Evolutionary conservation across 2,113 vertebrate species (phyloP), one percentile per base, ranked within the genome.

Genomic region (Lutjanus erythropterus): DNA sequence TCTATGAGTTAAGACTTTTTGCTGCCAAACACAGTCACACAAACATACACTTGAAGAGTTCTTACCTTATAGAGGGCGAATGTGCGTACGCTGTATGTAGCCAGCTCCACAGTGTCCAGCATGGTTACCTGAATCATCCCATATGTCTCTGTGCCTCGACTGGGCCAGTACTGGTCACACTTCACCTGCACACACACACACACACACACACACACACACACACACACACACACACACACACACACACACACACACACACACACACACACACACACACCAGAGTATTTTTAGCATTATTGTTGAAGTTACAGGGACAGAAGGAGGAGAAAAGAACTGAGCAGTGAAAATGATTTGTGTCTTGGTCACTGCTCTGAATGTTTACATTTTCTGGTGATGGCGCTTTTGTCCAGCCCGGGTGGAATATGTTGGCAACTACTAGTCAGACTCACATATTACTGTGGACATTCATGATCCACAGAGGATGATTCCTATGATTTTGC

Each of bases 151-250:
- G 97, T 96, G 56, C 98, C 98, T 21, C 98, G 95, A 74, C 94
- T 94, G 0, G 98, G 98, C 98, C 98, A 99, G 82, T 99, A 99
- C 94, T 99, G 98, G 85, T 99, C 98, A 90, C 98, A 99, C 83
- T 99, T 99, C 1, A 99, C 96, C 97, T 99, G 82, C 0, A 76
- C 11, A 85, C 1, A 75, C 4, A 75, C 41, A 74, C 25, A 61
- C 4, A n/a, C 41, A 74, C 25, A 61, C 4, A n/a, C 0, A 76
- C 11, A 85, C 1, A 75, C 4, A 75, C 41, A 74, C 25, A 61
- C 4, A n/a, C 0, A 76, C 11, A 85, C 1, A 75, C 4, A 75
- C 41, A 74, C 25, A 61, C 4, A n/a, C 0, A 76, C 11, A 85
- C 1, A 75, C 4, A 75, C 41, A 74, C 25, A 61, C 4, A n/a